Conservation (phyloP, 2,113 vertebrate genomes). For the Rissa tridactyla region DNA sequence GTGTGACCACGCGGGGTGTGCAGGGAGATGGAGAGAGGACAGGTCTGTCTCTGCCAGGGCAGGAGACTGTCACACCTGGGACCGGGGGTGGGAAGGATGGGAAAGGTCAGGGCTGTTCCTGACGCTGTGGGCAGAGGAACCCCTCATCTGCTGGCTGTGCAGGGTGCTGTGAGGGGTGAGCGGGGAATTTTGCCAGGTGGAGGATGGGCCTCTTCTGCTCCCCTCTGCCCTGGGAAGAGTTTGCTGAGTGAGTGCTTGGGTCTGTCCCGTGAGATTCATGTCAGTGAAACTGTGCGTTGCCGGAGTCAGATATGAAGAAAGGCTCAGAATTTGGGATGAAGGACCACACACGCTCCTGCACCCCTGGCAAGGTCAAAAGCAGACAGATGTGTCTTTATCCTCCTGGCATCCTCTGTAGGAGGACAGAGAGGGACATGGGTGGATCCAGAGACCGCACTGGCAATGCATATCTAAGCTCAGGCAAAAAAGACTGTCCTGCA, state of each 20-base stretch:
- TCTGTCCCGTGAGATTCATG: background rate
- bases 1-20: fast-evolving
- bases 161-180: background rate
- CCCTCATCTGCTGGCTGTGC: background rate
- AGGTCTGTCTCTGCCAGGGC: no score
- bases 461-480: background rate
- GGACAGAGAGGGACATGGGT: background rate
- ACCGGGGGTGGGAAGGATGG: background rate
- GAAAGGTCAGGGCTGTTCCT: background rate
- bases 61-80: background rate
- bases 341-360: background rate
- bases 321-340: background rate
- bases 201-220: background rate
- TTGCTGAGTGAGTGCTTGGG: background rate
- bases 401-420: background rate
- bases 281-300: background rate
- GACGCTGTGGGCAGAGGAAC: background rate
- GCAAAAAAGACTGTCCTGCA: background rate
- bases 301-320: background rate
- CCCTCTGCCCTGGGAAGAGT: background rate
- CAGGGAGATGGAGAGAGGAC: background rate
- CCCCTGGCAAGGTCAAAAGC: background rate
- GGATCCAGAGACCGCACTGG: background rate
- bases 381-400: background rate
- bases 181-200: background rate